These are phyloP conservation scores for Myiozetetes cayanensis DNA, from an alignment of 2,113 vertebrate genomes.

Conservation along the genomic window DNA sequence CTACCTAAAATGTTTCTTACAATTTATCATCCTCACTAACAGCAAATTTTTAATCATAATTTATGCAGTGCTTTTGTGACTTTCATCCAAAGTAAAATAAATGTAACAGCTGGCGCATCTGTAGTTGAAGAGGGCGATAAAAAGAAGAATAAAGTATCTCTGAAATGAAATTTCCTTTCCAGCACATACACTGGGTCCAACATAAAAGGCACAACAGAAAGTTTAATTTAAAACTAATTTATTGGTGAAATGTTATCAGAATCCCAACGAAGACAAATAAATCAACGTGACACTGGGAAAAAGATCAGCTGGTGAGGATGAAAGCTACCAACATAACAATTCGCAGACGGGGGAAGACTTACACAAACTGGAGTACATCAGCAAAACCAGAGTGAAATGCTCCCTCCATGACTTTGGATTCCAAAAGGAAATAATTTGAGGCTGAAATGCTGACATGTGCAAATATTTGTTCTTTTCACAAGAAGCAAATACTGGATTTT, in stretches of 20 bases:
- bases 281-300: constrained; percentile 25
- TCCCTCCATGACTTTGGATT: background rate
- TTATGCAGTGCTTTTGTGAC: background rate
- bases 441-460: constrained; percentile 16
- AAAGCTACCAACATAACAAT: constrained; percentile 15
- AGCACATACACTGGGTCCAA: background rate
- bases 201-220: constrained; percentile 19
- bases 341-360: background rate
- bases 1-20: background rate
- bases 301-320: constrained; percentile 34
- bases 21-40: background rate
- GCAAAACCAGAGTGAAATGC: background rate
- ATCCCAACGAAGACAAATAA: constrained; percentile 22
- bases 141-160: constrained; percentile 43
- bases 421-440: background rate
- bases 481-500: background rate
- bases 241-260: constrained; percentile 51
- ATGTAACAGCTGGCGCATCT: background rate
- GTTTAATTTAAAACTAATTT: constrained; percentile 58
- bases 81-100: constrained; percentile 27
- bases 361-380: constrained; percentile 1
- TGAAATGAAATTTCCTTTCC: constrained; percentile 53
- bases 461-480: constrained; percentile 16
- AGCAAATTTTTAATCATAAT: constrained; percentile 11
- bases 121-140: constrained; percentile 19